Evolutionary conservation across 2,797 vertebrate species (phyloP).

Genomic region (Spondyliosoma cantharus): DNA sequence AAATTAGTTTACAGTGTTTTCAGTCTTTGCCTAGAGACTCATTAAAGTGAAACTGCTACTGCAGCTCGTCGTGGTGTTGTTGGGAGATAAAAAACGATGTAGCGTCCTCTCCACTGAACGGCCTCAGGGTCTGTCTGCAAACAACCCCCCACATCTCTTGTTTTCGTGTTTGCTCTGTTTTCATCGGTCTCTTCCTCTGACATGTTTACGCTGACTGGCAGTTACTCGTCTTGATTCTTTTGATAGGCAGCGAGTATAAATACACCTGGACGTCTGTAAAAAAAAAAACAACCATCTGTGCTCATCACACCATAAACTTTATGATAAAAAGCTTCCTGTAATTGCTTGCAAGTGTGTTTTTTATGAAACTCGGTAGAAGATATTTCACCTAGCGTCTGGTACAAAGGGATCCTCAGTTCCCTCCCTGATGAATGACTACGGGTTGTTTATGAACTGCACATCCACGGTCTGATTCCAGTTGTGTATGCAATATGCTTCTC

Average conservation of each 20-base stretch:
- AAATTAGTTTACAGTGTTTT: background rate
- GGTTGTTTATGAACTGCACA: too few species aligned
- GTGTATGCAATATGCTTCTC: too few species aligned
- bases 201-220: background rate
- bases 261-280: background rate
- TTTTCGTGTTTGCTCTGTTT: background rate
- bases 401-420: background rate
- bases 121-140: background rate
- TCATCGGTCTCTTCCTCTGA: background rate
- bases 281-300: background rate
- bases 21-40: background rate
- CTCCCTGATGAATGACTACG: background rate
- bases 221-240: background rate
- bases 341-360: too few species aligned
- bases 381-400: background rate
- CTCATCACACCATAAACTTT: too few species aligned
- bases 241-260: background rate
- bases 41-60: background rate
- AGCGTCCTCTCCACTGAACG: background rate
- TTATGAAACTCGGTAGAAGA: too few species aligned
- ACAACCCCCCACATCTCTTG: background rate
- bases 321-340: too few species aligned
- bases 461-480: too few species aligned
- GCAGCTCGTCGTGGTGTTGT: background rate
- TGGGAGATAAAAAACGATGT: background rate